Conservation (phyloP, 2,888 invertebrate genomes). For the Magallana nippona region DNA sequence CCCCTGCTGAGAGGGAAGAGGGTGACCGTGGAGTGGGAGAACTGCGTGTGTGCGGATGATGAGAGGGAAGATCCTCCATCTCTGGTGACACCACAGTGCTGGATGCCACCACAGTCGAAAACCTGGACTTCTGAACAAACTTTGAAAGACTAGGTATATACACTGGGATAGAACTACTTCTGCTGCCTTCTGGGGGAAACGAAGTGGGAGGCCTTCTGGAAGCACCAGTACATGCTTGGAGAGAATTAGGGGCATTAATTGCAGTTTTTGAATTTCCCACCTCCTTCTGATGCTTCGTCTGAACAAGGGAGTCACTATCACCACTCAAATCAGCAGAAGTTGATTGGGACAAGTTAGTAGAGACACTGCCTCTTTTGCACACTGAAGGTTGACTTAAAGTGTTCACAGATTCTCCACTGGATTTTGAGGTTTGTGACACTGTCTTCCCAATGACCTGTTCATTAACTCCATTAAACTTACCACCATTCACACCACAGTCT, state of each 20-base stretch:
- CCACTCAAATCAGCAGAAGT: neutral
- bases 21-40: conserved; percentile 36
- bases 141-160: conserved; percentile 23
- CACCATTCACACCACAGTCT: too few species aligned
- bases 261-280: neutral
- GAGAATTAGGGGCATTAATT: neutral
- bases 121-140: conserved; percentile 12
- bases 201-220: neutral
- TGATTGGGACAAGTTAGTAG: neutral
- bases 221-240: neutral
- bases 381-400: too few species aligned
- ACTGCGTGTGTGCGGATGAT: conserved; percentile 28
- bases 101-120: conserved; percentile 32
- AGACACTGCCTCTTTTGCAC: neutral
- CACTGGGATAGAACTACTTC: neutral
- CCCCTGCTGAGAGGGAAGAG: conserved; percentile 36
- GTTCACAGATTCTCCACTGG: too few species aligned
- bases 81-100: conserved; percentile 45
- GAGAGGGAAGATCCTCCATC: conserved; percentile 40
- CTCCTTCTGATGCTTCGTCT: neutral
- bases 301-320: neutral
- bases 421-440: too few species aligned
- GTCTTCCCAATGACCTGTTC: too few species aligned
- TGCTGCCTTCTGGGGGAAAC: neutral
- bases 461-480: too few species aligned